A percentile compares a stretch with the other conserved stretches of the same genome.
Evolutionary conservation across 2,888 invertebrate genomes (phyloP).

Genomic region (Cylindroiulus punctatus): DNA sequence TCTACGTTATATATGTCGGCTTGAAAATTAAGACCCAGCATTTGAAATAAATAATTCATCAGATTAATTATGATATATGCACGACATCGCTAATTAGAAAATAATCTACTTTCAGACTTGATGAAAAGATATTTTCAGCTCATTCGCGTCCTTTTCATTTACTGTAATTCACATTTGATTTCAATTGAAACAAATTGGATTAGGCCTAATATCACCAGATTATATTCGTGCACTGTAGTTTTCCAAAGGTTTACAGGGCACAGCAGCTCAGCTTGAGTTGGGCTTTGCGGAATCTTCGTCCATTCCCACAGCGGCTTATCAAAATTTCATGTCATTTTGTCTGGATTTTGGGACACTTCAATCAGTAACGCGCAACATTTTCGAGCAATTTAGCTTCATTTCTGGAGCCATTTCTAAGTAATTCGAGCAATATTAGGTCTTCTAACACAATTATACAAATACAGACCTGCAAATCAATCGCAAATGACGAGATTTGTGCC

Average conservation of each 20-base stretch:
- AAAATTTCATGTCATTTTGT: not conserved
- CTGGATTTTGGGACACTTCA: not conserved
- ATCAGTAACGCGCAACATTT: not conserved
- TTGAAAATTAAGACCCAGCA: not conserved
- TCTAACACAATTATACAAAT: not conserved
- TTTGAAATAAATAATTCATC: slow-evolving; percentile 7
- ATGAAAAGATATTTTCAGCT: slow-evolving; percentile 36
- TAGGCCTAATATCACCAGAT: not conserved
- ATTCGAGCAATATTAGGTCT: not conserved
- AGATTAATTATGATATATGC: slow-evolving; percentile 36
- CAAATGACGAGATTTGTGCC: not conserved
- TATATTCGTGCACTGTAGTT: not conserved
- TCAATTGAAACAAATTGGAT: slow-evolving; percentile 30
- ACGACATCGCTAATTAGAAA: slow-evolving; percentile 36
- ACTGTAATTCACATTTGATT: slow-evolving; percentile 21
- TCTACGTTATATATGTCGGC: not conserved
- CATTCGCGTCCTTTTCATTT: slow-evolving; percentile 23
- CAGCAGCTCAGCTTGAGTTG: not conserved
- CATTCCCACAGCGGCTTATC: not conserved
- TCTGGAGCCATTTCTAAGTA: too few species aligned
- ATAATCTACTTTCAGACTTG: slow-evolving; percentile 34
- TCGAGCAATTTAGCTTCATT: too few species aligned
- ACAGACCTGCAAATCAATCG: not conserved
- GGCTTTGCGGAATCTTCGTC: not conserved
- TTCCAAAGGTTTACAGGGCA: too few species aligned